Evolutionary conservation across 2,888 invertebrate species (phyloP).

Genomic region (Dryocosmus kuriphilus): DNA sequence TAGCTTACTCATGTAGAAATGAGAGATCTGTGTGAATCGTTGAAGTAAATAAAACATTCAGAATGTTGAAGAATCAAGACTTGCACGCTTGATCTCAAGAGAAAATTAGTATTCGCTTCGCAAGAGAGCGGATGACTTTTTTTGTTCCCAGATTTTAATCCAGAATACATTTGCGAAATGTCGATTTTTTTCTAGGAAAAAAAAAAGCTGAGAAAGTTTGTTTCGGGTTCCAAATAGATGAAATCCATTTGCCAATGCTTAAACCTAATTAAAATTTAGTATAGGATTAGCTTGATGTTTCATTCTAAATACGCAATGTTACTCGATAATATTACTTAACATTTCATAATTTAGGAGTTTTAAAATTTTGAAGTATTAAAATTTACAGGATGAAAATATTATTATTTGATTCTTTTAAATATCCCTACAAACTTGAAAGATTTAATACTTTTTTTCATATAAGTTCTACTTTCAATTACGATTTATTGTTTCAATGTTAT

Average conservation of each 20-base stretch:
- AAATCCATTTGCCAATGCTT: neutral
- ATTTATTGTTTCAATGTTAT: too few species aligned
- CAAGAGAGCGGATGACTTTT: neutral
- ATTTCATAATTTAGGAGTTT: too few species aligned
- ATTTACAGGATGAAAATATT: too few species aligned
- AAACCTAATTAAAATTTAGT: neutral
- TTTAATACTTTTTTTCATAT: too few species aligned
- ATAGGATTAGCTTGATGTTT: neutral
- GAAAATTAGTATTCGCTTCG: constrained; percentile 42
- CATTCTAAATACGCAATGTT: too few species aligned
- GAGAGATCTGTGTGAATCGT: constrained; percentile 28
- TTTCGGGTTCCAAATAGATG: neutral
- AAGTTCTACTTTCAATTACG: too few species aligned
- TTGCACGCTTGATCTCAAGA: constrained; percentile 42
- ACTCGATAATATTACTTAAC: too few species aligned
- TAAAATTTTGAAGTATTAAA: too few species aligned
- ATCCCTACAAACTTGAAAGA: too few species aligned
- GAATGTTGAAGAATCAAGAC: constrained; percentile 38
- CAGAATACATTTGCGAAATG: constrained; percentile 17
- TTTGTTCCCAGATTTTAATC: constrained; percentile 25
- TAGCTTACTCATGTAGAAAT: constrained; percentile 34
- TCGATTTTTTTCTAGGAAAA: neutral
- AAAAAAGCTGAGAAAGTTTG: constrained; percentile 7
- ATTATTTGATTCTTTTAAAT: too few species aligned
- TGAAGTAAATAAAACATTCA: constrained; percentile 22